Evolutionary conservation across 2,888 invertebrate genomes (phyloP), one percentile per base, ranked within the genome.

Genomic region (Uropetala carovei): DNA sequence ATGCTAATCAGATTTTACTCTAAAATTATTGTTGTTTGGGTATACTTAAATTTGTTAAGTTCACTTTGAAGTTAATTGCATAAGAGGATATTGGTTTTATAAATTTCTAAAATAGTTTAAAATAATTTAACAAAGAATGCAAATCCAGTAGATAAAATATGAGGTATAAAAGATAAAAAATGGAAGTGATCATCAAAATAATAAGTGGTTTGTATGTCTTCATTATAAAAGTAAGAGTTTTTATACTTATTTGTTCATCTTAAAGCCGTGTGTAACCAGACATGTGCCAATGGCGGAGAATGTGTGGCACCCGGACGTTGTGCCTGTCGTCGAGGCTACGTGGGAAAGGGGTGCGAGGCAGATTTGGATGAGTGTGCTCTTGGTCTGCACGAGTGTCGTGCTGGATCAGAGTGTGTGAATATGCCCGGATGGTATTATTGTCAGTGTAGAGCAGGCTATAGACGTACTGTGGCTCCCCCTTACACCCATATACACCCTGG

Each of bases 371-470:
- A 98, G 95, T 98, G 98, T 95, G 96, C 96, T 27, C 96, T 96
- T 93, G 96, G 96, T 93, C 95, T 96, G 92, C 96, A 97, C 94
- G 96, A 97, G 93, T 98, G 98, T 95, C 97, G 97, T 93, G 96
- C 96, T 93, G 96, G 97, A 93, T 97, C 98, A 92, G 96, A 96
- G 92, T 98, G 98, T 95, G 96, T 98, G 95, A 98, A 98, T 95
- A 97, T 97, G 96, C 98, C 98, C 83, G 98, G 98, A 94, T 98
- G 98, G 96, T 98, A 98, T 95, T 97, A 98, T 95, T 98, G 98
- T 95, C 97, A 97, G 94, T 98, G 98, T 95, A 96, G 97, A 93
- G 96, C 96, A 92, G 98, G 98, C 8, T 98, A 97, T 95, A 96
- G 96, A 30, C 96, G 96, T 93, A 96, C 96, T 59, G 92, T 92